Evolutionary conservation across 2,888 invertebrate genomes (phyloP).

Genomic region (Campoplex nolae): DNA sequence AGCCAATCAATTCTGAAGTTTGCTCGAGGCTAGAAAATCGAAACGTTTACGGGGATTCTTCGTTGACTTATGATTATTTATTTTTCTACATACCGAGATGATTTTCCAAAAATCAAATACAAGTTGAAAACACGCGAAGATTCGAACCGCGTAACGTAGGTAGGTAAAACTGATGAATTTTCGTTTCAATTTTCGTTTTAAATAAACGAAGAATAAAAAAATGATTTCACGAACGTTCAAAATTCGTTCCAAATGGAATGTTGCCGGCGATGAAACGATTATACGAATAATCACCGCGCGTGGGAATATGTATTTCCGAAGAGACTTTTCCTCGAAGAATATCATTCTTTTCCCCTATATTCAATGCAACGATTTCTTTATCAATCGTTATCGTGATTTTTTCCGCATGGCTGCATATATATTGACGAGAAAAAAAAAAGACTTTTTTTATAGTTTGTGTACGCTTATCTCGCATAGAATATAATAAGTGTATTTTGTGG

Average conservation of each 20-base stretch:
- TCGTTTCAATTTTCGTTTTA: not conserved
- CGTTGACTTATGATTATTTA: not conserved
- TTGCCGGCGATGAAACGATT: not conserved
- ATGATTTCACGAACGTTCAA: not conserved
- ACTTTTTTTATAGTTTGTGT: not conserved
- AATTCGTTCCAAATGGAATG: not conserved
- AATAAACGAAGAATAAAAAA: too few species aligned
- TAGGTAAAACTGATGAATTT: not conserved
- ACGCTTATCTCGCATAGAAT: not conserved
- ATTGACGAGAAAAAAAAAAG: not conserved
- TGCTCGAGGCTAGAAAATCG: conserved; percentile 62
- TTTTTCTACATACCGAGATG: not conserved
- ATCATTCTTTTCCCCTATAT: not conserved
- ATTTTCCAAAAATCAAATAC: not conserved
- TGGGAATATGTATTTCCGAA: too few species aligned
- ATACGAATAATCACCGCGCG: not conserved
- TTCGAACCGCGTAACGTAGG: too few species aligned
- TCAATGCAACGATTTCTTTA: not conserved
- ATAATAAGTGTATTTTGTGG: too few species aligned
- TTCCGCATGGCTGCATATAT: conserved; percentile 13
- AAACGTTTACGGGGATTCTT: conserved; percentile 17
- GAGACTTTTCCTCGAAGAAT: not conserved
- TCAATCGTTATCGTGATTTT: not conserved
- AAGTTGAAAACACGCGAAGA: too few species aligned
- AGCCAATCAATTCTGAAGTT: conserved; percentile 45